Percentiles rank a stretch among this genome's conserved stretches.
Evolutionary conservation across 2,113 vertebrate species (phyloP).

Genomic region (Dicentrarchus labrax): DNA sequence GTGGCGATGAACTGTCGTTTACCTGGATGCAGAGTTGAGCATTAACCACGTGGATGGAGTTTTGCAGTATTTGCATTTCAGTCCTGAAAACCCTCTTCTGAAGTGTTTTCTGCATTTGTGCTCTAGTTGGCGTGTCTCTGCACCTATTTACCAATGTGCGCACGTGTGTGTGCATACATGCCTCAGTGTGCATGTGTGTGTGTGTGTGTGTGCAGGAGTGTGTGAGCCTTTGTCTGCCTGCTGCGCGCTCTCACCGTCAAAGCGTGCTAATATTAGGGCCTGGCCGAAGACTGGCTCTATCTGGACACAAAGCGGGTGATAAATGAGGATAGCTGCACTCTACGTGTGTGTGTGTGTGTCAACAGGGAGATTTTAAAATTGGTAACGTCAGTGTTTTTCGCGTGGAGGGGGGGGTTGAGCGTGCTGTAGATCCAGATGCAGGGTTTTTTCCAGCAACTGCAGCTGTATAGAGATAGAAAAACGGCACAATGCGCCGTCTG

Average conservation of each 20-base stretch:
- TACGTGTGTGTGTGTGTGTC: slow-evolving; percentile 55
- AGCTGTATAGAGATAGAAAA: slow-evolving; percentile 80
- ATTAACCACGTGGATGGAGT: background rate
- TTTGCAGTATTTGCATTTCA: background rate
- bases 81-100: background rate
- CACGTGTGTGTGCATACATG: background rate
- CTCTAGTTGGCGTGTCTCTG: background rate
- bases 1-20: slow-evolving; percentile 6
- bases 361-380: slow-evolving; percentile 46
- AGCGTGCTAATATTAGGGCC: slow-evolving; percentile 83
- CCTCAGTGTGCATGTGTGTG: slow-evolving; percentile 11
- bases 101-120: background rate
- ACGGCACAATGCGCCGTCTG: slow-evolving; percentile 79
- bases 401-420: too few relatives aligned
- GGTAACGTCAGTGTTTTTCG: slow-evolving; percentile 25
- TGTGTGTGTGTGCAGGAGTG: slow-evolving; percentile 18
- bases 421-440: slow-evolving; percentile 73
- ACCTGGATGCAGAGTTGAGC: slow-evolving; percentile 10
- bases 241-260: slow-evolving; percentile 61
- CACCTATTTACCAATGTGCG: background rate
- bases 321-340: slow-evolving; percentile 70
- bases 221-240: slow-evolving; percentile 62
- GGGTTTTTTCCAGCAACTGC: slow-evolving; percentile 68
- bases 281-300: slow-evolving; percentile 73
- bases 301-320: slow-evolving; percentile 78